These are phyloP conservation scores for Martes martes DNA, from an alignment of 2,113 vertebrate genomes.

Conservation along the genomic window DNA sequence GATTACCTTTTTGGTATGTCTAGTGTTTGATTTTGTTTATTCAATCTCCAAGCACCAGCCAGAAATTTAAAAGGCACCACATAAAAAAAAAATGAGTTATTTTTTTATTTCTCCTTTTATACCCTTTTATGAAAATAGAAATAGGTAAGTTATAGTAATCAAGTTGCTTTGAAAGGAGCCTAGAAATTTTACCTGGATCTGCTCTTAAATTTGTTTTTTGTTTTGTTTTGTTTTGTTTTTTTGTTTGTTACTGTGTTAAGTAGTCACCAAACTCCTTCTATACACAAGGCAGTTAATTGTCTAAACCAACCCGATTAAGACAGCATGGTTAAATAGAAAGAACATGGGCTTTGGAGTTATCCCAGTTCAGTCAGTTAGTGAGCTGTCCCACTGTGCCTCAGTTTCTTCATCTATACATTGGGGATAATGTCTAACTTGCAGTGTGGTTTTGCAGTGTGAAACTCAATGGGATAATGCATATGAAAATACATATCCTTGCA, in stretches of 20 bases:
- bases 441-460: not conserved
- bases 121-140: not conserved
- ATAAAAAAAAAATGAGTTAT: not conserved
- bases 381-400: not conserved
- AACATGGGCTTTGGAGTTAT: not conserved
- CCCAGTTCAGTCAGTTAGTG: not conserved
- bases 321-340: not conserved
- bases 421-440: not conserved
- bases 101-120: not conserved
- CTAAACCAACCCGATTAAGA: not conserved
- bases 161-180: slow-evolving; percentile 10
- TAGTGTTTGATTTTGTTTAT: not conserved
- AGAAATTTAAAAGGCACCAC: not conserved
- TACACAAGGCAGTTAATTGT: not conserved
- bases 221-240: not conserved
- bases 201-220: not conserved
- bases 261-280: not conserved
- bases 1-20: not conserved
- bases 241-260: not conserved
- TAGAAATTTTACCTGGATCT: not conserved
- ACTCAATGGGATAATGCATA: not conserved
- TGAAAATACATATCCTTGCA: not conserved
- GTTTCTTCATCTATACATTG: not conserved
- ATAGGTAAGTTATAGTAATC: not conserved
- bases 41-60: not conserved